phyloP scores from a whole-genome alignment of 2,113 vertebrate genomes.

The Benitochromis conjunctus region DNA sequence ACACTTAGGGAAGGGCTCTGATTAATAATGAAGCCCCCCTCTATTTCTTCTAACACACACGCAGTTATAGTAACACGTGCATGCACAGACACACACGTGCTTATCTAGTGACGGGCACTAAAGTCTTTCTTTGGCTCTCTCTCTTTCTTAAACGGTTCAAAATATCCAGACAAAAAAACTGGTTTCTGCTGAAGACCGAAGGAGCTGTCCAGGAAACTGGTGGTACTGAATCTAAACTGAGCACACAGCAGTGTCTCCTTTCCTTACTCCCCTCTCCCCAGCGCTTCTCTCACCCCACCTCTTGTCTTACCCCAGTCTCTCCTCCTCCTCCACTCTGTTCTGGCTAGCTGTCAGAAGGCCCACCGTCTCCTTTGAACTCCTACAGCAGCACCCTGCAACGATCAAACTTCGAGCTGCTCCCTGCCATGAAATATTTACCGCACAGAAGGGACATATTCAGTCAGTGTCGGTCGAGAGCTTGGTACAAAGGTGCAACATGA shows the following conservation, averaged over 20 bases:
- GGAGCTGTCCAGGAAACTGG: conserved; percentile 60
- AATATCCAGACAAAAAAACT: neutral
- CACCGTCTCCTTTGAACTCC: conserved; percentile 68
- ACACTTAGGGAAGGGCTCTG: conserved; percentile 63
- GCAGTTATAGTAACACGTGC: conserved; percentile 5
- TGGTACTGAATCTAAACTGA: conserved; percentile 61
- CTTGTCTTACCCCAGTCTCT: conserved; percentile 10
- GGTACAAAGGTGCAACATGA: conserved; percentile 61
- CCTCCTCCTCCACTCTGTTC: conserved; percentile 37
- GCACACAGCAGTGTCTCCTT: neutral
- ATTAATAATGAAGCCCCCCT: conserved; percentile 68
- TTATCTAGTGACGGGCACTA: neutral
- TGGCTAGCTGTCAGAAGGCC: conserved; percentile 60
- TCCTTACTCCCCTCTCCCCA: neutral
- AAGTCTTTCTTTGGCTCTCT: neutral
- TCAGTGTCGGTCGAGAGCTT: conserved; percentile 41
- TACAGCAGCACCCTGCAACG: conserved; percentile 62
- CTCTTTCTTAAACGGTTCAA: neutral
- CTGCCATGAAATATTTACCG: conserved; percentile 72
- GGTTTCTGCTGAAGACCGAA: conserved; percentile 5
- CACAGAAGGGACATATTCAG: conserved; percentile 63
- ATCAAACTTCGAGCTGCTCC: conserved; percentile 67
- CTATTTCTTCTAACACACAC: conserved; percentile 6
- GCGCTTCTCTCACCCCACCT: conserved; percentile 1
- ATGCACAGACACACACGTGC: neutral